Evolutionary conservation across 2,888 invertebrate species (phyloP).

Genomic region (Esperia sulphurella): DNA sequence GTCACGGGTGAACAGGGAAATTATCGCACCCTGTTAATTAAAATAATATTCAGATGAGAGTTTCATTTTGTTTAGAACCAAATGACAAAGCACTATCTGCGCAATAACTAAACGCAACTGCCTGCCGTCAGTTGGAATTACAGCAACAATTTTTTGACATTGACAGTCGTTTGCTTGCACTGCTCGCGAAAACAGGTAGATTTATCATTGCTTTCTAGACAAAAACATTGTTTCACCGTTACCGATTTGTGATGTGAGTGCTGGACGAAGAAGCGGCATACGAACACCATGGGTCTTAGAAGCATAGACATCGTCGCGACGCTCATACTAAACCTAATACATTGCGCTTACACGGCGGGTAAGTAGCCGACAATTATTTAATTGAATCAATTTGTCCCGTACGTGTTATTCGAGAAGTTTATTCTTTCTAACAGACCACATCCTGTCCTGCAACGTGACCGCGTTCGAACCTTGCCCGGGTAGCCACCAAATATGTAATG

Average conservation of each 20-base stretch:
- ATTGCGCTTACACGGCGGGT: constrained; percentile 58
- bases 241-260: constrained; percentile 57
- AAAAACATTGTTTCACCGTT: constrained; percentile 27
- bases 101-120: constrained; percentile 9
- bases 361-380: constrained; percentile 73
- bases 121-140: constrained; percentile 3
- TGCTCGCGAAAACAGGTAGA: constrained; percentile 31
- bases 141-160: constrained; percentile 12
- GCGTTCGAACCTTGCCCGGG: constrained; percentile 42
- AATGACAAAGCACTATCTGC: no score
- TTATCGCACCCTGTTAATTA: no score
- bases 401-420: constrained; percentile 51
- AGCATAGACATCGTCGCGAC: constrained; percentile 45
- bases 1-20: no score
- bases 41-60: no score
- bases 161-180: constrained; percentile 50
- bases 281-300: constrained; percentile 47
- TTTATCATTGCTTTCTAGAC: constrained; percentile 31
- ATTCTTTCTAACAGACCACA: constrained; percentile 75
- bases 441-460: constrained; percentile 66
- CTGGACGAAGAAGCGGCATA: constrained; percentile 15
- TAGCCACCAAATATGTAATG: constrained; percentile 49
- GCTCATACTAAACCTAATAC: constrained; percentile 52
- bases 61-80: no score
- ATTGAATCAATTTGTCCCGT: constrained; percentile 71